Evolutionary conservation across 2,888 invertebrate genomes (phyloP), one percentile per base, ranked within the genome.

Genomic region (Horisme vitalbata): DNA sequence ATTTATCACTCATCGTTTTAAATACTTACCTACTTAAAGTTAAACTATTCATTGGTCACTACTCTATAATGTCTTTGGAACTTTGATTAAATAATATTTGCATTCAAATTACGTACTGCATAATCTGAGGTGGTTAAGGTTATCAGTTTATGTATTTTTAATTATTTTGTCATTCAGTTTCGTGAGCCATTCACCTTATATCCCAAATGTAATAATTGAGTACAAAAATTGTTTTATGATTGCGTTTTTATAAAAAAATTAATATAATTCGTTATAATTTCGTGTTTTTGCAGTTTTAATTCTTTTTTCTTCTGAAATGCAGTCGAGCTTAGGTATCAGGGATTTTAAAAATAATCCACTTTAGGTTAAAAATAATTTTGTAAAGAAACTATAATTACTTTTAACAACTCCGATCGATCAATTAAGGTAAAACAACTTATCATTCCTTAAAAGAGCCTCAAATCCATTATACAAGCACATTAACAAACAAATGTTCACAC

Each of bases 401-500:
- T 46, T 45, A 43, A 38, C 44, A 39, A 52, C 45, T 35, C n/a
- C 51, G 52, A 53, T 58, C 58, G 47, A 58, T 58, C 55, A 58
- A 53, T 55, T 55, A 47, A 45, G 52, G 41, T 51, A 55, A 77
- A 82, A 78, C 81, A 80, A 83, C 82, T 81, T 82, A 82, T 83
- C 83, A 83, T 76, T 69, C 69, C 71, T 66, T 70, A 65, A 79
- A 83, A 83, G 79, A 70, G 57, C 62, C 77, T 75, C 73, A 77
- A 81, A 84, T 82, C 79, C 86, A 85, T 85, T 86, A 87, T 75
- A 83, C 77, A 74, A 76, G 76, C 74, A 78, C 83, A 85, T 87
- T 86, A 83, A 86, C 86, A 84, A 87, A 88, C 88, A 87, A 87
- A 87, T 87, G 87, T 87, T 87, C 83, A 87, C 88, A 87, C 86